phyloP scores from a whole-genome alignment of 2,888 invertebrate species.

The Nebria salina region DNA sequence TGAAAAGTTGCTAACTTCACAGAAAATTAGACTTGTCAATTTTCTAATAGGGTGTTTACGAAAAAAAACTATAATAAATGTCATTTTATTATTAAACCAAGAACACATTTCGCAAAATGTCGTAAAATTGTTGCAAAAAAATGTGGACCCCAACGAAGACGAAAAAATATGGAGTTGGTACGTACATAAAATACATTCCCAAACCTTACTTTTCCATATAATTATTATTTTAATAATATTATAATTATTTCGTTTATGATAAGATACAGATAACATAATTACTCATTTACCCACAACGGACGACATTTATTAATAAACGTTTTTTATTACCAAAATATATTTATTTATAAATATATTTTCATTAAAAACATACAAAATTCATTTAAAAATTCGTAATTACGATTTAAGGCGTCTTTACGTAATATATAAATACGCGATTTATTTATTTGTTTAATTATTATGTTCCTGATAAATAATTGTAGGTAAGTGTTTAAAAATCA shows the following conservation, averaged over 20 bases:
- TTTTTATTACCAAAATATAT: too few species aligned
- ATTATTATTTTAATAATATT: neutral
- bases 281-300: neutral
- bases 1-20: too few species aligned
- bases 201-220: slow-evolving; percentile 1
- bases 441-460: too few species aligned
- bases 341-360: too few species aligned
- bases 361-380: too few species aligned
- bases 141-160: slow-evolving; percentile 82
- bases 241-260: neutral
- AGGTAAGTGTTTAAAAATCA: neutral
- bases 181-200: slow-evolving; percentile 58
- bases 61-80: neutral
- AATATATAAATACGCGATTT: too few species aligned
- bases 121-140: slow-evolving; percentile 51
- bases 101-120: neutral
- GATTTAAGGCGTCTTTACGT: too few species aligned
- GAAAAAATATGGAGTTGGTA: slow-evolving; percentile 79
- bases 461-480: too few species aligned
- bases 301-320: too few species aligned
- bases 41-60: slow-evolving; percentile 11
- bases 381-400: too few species aligned
- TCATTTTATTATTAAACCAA: neutral
- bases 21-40: slow-evolving; percentile 20
- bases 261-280: neutral